Conservation (phyloP, 2,797 vertebrate genomes). For the Coendou prehensilis region DNA sequence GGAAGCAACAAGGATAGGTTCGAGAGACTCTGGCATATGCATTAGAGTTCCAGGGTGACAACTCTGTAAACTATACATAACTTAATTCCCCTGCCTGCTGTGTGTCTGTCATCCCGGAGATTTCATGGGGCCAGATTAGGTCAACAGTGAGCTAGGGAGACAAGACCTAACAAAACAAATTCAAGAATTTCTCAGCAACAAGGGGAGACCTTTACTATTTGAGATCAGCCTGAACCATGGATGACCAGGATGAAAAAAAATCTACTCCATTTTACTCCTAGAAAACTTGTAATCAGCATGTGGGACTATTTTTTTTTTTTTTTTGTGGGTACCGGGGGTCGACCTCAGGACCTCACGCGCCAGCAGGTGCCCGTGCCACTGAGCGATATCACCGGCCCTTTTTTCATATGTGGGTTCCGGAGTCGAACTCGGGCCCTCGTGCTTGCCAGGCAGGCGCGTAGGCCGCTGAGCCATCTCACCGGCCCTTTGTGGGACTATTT, state of each 20-base stretch:
- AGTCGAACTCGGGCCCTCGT: too few species aligned
- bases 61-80: not conserved
- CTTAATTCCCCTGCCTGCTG: constrained; percentile 1
- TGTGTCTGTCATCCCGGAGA: constrained; percentile 45
- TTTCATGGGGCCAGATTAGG: not conserved
- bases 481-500: not conserved
- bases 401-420: too few species aligned
- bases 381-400: too few species aligned
- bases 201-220: not conserved
- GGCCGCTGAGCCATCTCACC: too few species aligned
- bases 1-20: not conserved
- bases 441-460: too few species aligned
- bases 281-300: not conserved
- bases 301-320: not conserved
- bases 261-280: constrained; percentile 30
- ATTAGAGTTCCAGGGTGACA: not conserved
- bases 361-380: too few species aligned
- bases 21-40: not conserved
- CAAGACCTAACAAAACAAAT: not conserved
- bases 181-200: not conserved
- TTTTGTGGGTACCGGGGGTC: too few species aligned
- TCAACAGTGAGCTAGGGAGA: not conserved
- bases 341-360: too few species aligned
- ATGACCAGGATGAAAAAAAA: not conserved
- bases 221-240: not conserved